A percentile compares a stretch with the other conserved stretches of the same genome.
These are phyloP conservation scores for Halichoerus grypus DNA, from an alignment of 2,113 vertebrate genomes.

Conservation along the genomic window DNA sequence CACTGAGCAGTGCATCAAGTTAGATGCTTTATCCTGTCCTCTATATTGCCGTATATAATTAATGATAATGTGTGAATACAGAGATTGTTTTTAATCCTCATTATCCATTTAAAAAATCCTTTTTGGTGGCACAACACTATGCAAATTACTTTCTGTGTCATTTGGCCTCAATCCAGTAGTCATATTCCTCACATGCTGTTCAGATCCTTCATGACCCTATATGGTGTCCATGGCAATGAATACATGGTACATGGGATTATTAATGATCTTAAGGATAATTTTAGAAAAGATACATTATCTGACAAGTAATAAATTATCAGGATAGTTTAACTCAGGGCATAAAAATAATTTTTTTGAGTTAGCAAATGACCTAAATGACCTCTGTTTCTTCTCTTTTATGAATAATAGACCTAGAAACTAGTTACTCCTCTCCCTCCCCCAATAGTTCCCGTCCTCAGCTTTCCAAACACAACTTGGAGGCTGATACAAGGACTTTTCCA, in stretches of 20 bases:
- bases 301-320: slow-evolving; percentile 32
- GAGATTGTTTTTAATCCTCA: background rate
- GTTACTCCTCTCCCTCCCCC: rapidly evolving
- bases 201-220: background rate
- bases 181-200: background rate
- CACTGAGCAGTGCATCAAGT: background rate
- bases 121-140: background rate
- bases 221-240: background rate
- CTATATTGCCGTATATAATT: background rate
- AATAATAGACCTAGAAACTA: background rate
- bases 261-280: slow-evolving; percentile 56
- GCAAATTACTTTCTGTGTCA: background rate
- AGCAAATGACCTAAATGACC: background rate
- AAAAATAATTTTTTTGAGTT: slow-evolving; percentile 44
- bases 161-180: background rate
- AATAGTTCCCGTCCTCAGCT: background rate
- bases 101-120: background rate
- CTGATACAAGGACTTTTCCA: background rate
- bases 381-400: slow-evolving; percentile 4
- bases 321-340: slow-evolving; percentile 25
- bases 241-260: background rate
- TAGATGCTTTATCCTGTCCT: background rate
- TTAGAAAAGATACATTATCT: slow-evolving; percentile 38
- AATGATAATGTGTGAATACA: background rate
- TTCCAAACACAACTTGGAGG: background rate